Base-by-base conservation (phyloP, 2,888 invertebrate genomes). In the Malacosoma neustria region DNA sequence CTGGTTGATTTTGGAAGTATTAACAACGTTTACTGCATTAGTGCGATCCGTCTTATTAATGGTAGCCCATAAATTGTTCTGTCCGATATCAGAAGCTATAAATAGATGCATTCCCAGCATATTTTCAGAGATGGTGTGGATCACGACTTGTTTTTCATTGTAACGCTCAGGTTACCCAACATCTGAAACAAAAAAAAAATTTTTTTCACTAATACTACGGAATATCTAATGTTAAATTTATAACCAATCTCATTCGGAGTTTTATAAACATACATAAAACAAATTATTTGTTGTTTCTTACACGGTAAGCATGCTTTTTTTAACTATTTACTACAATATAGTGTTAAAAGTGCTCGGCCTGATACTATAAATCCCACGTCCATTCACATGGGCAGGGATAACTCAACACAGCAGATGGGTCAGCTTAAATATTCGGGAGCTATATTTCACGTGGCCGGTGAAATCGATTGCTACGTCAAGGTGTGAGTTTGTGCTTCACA, bases 71-170 rank as follows among this genome's bases (percentile, higher is more conserved):
- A 54, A 51, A 48, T 51, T 50, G 43, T 48, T 64, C 37, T 63
- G 53, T 47, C 63, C 61, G 37, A 57, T 51, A 47, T 67, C 68
- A 22, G 69, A 55, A 30, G 57, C 59, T 39, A 71, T 59, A 29
- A 75, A 61, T 36, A 63, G 47, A 54, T 55, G 68, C 41, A 66
- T 49, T 30, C 53, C 59, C 55, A 56, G 59, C 75, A 76, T 75
- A 55, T 53, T 73, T 61, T 57, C 52, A 42, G 49, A 41, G 38
- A 42, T 40, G 11, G 38, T 42, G 30, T 51, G 50, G 40, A 55
- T 60, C 51, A 59, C 51, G 54, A 46, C 40, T 49, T 52, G 45
- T 50, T 49, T 32, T 53, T 52, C 38, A 46, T 44, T 39, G 30
- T 37, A 34, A 22, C 32, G 32, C 37, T 29, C 40, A 38, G 36